Conservation (phyloP, 2,888 invertebrate species). For the Alloscopus bannaensis region DNA sequence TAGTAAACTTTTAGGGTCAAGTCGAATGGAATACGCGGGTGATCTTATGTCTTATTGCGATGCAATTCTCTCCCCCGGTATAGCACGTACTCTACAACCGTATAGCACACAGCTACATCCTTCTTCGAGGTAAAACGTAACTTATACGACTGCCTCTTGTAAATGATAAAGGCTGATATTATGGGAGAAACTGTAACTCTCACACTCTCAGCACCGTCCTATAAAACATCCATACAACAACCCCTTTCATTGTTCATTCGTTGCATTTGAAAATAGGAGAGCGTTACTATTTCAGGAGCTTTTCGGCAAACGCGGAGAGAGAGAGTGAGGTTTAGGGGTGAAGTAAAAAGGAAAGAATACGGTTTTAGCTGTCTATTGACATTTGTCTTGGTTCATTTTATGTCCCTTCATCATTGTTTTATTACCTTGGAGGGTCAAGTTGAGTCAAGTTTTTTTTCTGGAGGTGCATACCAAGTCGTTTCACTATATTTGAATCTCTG, state of each 20-base stretch:
- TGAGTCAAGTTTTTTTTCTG: constrained; percentile 61
- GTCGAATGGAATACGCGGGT: constrained; percentile 28
- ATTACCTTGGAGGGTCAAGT: constrained; percentile 71
- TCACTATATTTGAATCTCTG: too few relatives aligned
- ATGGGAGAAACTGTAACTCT: constrained; percentile 58
- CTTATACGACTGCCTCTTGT: constrained; percentile 25
- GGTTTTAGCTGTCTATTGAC: constrained; percentile 70
- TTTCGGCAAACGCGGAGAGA: too few relatives aligned
- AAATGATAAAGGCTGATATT: constrained; percentile 51
- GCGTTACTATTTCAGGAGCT: too few relatives aligned
- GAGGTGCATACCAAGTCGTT: constrained; percentile 30
- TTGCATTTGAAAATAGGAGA: constrained; percentile 20
- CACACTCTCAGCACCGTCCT: constrained; percentile 52
- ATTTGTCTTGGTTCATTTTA: constrained; percentile 73
- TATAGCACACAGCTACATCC: not conserved
- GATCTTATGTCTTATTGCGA: constrained; percentile 40
- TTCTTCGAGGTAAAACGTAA: not conserved
- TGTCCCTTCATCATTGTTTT: constrained; percentile 73
- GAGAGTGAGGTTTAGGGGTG: too few relatives aligned
- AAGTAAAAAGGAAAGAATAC: constrained; percentile 38
- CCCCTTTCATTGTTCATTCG: constrained; percentile 60
- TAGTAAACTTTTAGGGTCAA: constrained; percentile 53
- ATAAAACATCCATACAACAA: constrained; percentile 41
- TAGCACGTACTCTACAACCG: not conserved
- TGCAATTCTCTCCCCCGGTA: constrained; percentile 20